These are phyloP conservation scores for Pygoscelis antarcticus DNA, from an alignment of 2,113 vertebrate species.

Conservation along the genomic window DNA sequence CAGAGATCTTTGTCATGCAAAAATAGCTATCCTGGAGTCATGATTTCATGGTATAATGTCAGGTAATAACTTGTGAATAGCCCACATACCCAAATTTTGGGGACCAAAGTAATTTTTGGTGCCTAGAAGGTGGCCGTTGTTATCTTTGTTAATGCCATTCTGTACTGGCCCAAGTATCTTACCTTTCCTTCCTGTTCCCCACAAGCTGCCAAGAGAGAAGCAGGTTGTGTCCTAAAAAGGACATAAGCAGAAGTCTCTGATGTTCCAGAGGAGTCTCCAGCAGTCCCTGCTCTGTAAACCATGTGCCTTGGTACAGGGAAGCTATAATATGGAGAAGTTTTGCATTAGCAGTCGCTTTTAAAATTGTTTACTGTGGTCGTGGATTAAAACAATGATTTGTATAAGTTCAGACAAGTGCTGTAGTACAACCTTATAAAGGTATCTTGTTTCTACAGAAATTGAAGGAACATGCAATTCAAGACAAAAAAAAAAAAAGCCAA, in stretches of 20 bases:
- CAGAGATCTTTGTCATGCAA: not conserved
- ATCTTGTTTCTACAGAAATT: not conserved
- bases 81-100: not conserved
- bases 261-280: not conserved
- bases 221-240: constrained; percentile 12
- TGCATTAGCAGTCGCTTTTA: not conserved
- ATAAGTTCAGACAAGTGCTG: not conserved
- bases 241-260: not conserved
- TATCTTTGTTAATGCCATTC: not conserved
- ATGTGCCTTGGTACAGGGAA: not conserved
- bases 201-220: not conserved
- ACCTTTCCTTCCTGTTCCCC: not conserved
- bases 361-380: not conserved
- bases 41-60: not conserved
- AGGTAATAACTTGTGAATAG: not conserved
- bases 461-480: not conserved
- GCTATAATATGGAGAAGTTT: not conserved
- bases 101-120: not conserved
- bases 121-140: not conserved
- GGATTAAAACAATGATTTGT: not conserved
- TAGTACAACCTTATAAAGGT: not conserved
- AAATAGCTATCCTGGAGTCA: not conserved
- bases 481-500: not conserved
- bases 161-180: not conserved
- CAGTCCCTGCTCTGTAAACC: not conserved